Evolutionary conservation across 2,797 vertebrate genomes (phyloP), one percentile per base, ranked within the genome.

Genomic region (Nyctibius grandis): DNA sequence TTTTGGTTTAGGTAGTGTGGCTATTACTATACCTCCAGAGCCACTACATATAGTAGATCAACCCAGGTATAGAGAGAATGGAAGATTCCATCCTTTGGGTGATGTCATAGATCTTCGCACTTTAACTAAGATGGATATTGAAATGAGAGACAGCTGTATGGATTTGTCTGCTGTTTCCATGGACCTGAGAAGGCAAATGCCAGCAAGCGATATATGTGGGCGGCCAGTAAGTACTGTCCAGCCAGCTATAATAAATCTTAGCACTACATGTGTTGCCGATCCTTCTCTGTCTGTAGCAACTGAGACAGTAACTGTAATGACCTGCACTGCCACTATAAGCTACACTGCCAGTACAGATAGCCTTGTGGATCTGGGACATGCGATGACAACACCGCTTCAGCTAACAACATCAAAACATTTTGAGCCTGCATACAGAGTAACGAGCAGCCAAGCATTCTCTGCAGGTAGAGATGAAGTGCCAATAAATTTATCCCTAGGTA

Each of bases 51-150:
- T 98, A 96, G 76, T 89, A 94, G 97, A 98, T 38, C 98, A 98
- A 91, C 90, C 96, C 79, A 97, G 97, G 36, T 97, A 97, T n/a
- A 99, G 98, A 97, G 98, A 99, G 95, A 99, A 98, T 95, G 98
- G 98, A 87, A 99, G 98, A 92, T 96, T 98, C 53, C 97, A 98
- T 59, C 98, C 98, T 90, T 97, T 98, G 75, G 98, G 98, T 23
- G 98, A 99, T 98, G 98, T 99, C 65, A 98, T 99, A 89, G 99
- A 99, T 97, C 98, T 99, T 79, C 98, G 99, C 63, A 99, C 99
- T 67, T 97, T 99, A 77, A 96, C 97, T 67, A 99, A 99, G 94
- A 96, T 97, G 90, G 98, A 98, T 67, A 92, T 98, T 83, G 98
- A 98, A 96, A 98, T 98, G 97, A 98, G 98, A 89, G 99, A 99